Percentiles rank a stretch among this genome's conserved stretches.
Evolutionary conservation across 1,140 invertebrate genomes (phyloP).

Genomic region (Sarcophaga bullata): DNA sequence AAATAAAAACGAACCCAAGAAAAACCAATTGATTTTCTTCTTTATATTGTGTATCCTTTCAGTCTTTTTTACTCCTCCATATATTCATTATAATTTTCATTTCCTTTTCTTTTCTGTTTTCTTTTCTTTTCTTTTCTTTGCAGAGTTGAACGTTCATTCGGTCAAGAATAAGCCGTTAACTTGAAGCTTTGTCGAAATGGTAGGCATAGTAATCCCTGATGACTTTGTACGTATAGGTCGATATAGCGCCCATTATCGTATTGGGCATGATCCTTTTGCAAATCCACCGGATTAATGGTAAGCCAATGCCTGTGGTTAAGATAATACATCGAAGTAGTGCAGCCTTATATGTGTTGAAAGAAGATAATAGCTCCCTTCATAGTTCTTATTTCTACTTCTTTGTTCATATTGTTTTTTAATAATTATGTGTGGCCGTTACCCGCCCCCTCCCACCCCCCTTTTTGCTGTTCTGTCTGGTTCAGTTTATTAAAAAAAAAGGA

Average conservation of each 20-base stretch:
- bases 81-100: background rate
- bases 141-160: slow-evolving; percentile 96
- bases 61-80: background rate
- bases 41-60: too few relatives aligned
- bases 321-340: slow-evolving; percentile 76
- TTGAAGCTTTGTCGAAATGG: slow-evolving; percentile 96
- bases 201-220: slow-evolving; percentile 89
- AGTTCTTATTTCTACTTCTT: too few relatives aligned
- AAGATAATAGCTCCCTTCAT: too few relatives aligned
- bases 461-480: too few relatives aligned
- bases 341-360: slow-evolving; percentile 48
- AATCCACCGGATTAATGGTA: slow-evolving; percentile 94
- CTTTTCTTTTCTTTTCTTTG: slow-evolving; percentile 55
- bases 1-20: too few relatives aligned
- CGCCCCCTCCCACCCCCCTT: too few relatives aligned
- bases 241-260: slow-evolving; percentile 91
- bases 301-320: slow-evolving; percentile 83
- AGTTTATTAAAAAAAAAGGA: too few relatives aligned
- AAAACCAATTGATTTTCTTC: too few relatives aligned
- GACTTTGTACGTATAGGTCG: slow-evolving; percentile 83
- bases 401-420: too few relatives aligned
- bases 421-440: background rate
- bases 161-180: slow-evolving; percentile 99
- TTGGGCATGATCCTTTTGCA: slow-evolving; percentile 91
- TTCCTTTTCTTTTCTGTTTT: background rate